phyloP scores from a whole-genome alignment of 64 coral and sea anemone species.

The Cladopsammia gracilis region DNA sequence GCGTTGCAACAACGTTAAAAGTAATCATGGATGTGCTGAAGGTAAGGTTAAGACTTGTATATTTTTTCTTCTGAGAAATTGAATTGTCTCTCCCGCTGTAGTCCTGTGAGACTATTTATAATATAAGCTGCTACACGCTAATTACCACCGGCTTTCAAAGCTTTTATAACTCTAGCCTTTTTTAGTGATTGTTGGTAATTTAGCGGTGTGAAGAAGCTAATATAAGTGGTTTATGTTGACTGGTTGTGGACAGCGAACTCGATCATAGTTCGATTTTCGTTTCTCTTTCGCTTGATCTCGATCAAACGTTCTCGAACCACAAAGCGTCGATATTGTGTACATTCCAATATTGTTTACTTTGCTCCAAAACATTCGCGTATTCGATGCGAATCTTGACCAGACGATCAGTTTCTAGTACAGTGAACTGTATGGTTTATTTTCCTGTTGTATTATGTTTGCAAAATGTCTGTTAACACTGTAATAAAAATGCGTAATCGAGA shows the following conservation, averaged over 20 bases:
- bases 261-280: background rate
- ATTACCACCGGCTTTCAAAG: conserved; percentile 41
- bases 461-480: too few species aligned
- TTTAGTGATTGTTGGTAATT: conserved; percentile 1
- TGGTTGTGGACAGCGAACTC: too few species aligned
- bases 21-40: conserved; percentile 94
- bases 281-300: background rate
- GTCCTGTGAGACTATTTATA: too few species aligned
- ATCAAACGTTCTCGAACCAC: conserved; percentile 6
- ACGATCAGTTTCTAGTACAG: too few species aligned
- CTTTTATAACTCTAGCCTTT: background rate
- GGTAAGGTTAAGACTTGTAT: conserved; percentile 35
- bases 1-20: conserved; percentile 79
- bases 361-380: conserved; percentile 48
- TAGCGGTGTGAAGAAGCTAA: background rate
- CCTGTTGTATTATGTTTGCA: background rate
- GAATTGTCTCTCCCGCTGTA: too few species aligned
- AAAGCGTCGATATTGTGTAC: conserved; percentile 66
- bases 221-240: background rate
- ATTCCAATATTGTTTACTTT: conserved; percentile 73
- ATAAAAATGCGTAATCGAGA: too few species aligned
- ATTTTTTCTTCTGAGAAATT: background rate
- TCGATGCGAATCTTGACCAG: background rate
- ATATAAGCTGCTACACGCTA: background rate
- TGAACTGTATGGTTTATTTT: background rate